Base-by-base conservation (phyloP, 2,113 vertebrate species). In the Platysteira castanea region DNA sequence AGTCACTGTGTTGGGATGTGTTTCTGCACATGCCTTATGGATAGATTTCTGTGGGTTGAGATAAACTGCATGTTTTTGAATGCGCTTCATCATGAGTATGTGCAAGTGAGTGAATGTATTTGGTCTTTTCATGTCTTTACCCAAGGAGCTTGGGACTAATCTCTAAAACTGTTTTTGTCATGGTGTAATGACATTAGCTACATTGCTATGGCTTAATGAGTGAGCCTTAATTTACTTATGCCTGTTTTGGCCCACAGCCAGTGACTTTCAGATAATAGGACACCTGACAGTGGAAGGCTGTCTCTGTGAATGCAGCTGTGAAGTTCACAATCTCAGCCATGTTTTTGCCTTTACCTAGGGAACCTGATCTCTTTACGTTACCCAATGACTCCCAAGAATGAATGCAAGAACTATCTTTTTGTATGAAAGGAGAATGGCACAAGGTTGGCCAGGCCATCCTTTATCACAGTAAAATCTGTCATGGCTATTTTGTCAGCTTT, bases 21-120 rank as follows among this genome's bases (percentile, higher is more conserved):
- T 94, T 93, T 96, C 95, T 81, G 71, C 82, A 81, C 70, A 88
- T 93, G 85, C 85, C 79, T 96, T 96, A 90, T 95, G 95, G 95
- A 92, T 81, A 74, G 68, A 88, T 64, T 88, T 91, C 81, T 90
- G 85, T 78, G 85, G 84, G 91, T 5, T 94, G 93, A 90, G 82
- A 92, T 75, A 95, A 95, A 90, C 92, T 95, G 61, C 71, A 85
- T 94, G 75, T 71, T 94, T 87, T 63, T 94, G 91, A 84, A 92
- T 56, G 60, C 52, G 89, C 74, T 70, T 88, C 75, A 56, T 47
- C 28, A 63, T 26, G 68, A 88, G 59, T 92, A 76, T 59, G 54
- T 83, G 74, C 75, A 89, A 93, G 20, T 21, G 15, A 89, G 33
- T 30, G 75, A 93, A 88, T 54, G 28, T 70, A 59, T 88, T 87